phyloP scores from a whole-genome alignment of 2,797 vertebrate species.

The Adelosebastes latens region DNA sequence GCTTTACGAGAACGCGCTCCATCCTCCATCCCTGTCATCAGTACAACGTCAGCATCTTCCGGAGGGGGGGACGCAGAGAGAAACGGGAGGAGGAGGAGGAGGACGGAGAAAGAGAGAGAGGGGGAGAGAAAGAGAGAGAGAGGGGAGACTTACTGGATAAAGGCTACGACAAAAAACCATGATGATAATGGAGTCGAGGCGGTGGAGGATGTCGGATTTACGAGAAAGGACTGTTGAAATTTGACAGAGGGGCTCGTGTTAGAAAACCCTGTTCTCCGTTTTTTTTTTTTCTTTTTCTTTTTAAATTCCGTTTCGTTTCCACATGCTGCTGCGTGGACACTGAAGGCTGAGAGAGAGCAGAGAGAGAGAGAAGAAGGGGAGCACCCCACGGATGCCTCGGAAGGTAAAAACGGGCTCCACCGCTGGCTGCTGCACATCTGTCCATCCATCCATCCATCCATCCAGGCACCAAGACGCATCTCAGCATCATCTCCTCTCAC shows the following conservation, averaged over 20 bases:
- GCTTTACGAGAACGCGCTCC: conserved; percentile 57
- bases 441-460: too few species aligned
- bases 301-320: conserved; percentile 15
- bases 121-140: conserved; percentile 26
- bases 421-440: conserved; percentile 40
- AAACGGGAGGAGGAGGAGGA: conserved; percentile 60
- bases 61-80: conserved; percentile 52
- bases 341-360: conserved; percentile 12
- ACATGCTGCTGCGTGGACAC: conserved; percentile 59
- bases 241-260: conserved; percentile 64
- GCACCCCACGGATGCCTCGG: conserved; percentile 68
- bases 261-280: conserved; percentile 14
- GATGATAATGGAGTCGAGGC: conserved; percentile 76
- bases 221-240: conserved; percentile 72
- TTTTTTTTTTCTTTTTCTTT: background rate
- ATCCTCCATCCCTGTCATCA: conserved; percentile 71
- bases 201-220: conserved; percentile 74
- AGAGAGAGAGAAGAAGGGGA: conserved; percentile 38
- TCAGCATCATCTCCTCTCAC: conserved; percentile 6
- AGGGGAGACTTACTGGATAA: conserved; percentile 63
- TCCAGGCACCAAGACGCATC: conserved; percentile 49
- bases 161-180: conserved; percentile 63
- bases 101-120: conserved; percentile 38
- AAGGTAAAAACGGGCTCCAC: conserved; percentile 67
- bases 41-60: conserved; percentile 80